Evolutionary conservation across 2,113 vertebrate species (phyloP).

Genomic region (Riparia riparia): DNA sequence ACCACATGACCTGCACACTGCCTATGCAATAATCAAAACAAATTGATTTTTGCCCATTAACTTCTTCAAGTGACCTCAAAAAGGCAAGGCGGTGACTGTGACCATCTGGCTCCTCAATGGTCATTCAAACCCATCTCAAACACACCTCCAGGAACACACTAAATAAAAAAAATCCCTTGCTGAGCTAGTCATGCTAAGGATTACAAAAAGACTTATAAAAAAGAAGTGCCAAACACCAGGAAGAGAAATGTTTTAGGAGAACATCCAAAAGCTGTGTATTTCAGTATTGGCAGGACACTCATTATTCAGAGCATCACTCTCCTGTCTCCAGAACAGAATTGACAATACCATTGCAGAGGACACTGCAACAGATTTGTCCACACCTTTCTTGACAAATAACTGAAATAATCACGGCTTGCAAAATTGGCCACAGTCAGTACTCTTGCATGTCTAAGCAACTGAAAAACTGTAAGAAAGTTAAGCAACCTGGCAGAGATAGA

Average conservation of each 20-base stretch:
- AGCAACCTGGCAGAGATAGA: constrained; percentile 63
- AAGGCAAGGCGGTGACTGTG: neutral
- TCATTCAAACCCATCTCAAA: neutral
- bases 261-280: neutral
- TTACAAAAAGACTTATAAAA: neutral
- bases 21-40: neutral
- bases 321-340: neutral
- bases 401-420: constrained; percentile 78
- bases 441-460: constrained; percentile 70
- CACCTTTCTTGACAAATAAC: constrained; percentile 78
- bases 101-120: neutral
- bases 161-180: neutral
- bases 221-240: neutral
- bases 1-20: neutral
- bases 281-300: neutral
- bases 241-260: neutral
- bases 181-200: neutral
- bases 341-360: constrained; percentile 13
- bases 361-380: constrained; percentile 43
- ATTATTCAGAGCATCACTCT: neutral
- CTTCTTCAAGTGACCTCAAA: neutral
- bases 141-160: neutral
- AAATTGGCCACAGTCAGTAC: constrained; percentile 64
- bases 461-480: constrained; percentile 75
- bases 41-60: neutral